These are phyloP conservation scores for Chamaetylas fuelleborni DNA, from an alignment of 2,113 vertebrate genomes.

Conservation along the genomic window DNA sequence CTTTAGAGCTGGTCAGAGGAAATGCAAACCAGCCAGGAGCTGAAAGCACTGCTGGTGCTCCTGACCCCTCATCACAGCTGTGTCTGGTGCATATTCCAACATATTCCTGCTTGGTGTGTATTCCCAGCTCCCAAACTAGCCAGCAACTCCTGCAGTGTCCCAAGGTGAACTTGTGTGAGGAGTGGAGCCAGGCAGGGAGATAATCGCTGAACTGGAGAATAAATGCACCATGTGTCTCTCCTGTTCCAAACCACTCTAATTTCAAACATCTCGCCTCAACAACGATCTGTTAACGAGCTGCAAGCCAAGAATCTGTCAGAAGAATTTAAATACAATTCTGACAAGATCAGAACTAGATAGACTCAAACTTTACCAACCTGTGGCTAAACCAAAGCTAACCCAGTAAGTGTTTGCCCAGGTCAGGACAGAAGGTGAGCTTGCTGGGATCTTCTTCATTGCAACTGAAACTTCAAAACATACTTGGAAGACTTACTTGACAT, in stretches of 20 bases:
- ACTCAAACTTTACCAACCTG: slow-evolving; percentile 37
- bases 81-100: not conserved
- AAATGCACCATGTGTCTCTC: slow-evolving; percentile 49
- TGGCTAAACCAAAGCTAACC: not conserved
- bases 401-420: not conserved
- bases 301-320: slow-evolving; percentile 62
- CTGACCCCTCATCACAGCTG: not conserved
- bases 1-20: not conserved
- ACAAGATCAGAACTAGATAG: slow-evolving; percentile 32
- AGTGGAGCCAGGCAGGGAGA: slow-evolving; percentile 38
- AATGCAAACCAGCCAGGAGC: not conserved
- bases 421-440: not conserved
- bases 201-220: slow-evolving; percentile 11
- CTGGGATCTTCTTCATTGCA: not conserved
- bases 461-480: not conserved
- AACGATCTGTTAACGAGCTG: slow-evolving; percentile 45
- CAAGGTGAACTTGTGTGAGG: slow-evolving; percentile 41
- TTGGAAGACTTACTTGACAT: not conserved
- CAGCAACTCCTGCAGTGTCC: not conserved
- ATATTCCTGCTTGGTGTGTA: not conserved
- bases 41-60: not conserved
- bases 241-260: slow-evolving; percentile 38
- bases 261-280: slow-evolving; percentile 54
- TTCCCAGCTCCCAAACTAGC: not conserved
- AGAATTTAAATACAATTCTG: slow-evolving; percentile 54